Conservation (phyloP, 2,113 vertebrate species). For the Dendrocopos noguchii region DNA sequence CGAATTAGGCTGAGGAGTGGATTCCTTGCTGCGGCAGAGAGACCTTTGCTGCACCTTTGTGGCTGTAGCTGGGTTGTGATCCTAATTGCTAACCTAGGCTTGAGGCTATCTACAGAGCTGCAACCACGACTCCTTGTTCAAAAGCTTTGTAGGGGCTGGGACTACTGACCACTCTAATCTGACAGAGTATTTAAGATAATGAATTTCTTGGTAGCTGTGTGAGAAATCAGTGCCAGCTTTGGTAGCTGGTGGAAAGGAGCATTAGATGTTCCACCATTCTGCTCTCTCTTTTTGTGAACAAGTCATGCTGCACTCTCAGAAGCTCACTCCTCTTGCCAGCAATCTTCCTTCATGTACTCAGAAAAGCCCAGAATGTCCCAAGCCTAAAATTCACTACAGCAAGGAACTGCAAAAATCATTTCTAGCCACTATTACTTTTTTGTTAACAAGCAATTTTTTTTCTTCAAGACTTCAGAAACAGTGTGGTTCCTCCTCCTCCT, state of each 20-base stretch:
- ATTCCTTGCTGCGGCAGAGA: background rate
- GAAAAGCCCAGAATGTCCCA: conserved; percentile 13
- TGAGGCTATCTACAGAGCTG: background rate
- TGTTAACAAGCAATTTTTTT: background rate
- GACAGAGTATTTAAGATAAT: background rate
- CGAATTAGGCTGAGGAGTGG: background rate
- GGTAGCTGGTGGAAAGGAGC: background rate
- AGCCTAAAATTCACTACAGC: background rate
- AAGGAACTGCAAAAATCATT: background rate
- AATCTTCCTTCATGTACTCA: background rate
- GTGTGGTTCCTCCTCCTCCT: background rate
- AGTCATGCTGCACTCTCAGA: background rate
- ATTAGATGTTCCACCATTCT: background rate
- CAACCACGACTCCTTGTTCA: background rate
- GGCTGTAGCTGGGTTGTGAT: background rate
- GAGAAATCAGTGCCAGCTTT: background rate
- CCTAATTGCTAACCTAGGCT: background rate
- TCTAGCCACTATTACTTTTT: background rate
- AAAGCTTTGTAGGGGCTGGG: background rate
- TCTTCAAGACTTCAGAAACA: background rate
- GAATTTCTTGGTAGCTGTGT: background rate
- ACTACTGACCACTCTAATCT: background rate
- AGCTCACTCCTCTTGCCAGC: background rate
- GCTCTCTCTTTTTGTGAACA: background rate
- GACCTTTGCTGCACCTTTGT: background rate